These are phyloP conservation scores for Pangasius djambal DNA, from an alignment of 2,797 vertebrate genomes.

Conservation along the genomic window DNA sequence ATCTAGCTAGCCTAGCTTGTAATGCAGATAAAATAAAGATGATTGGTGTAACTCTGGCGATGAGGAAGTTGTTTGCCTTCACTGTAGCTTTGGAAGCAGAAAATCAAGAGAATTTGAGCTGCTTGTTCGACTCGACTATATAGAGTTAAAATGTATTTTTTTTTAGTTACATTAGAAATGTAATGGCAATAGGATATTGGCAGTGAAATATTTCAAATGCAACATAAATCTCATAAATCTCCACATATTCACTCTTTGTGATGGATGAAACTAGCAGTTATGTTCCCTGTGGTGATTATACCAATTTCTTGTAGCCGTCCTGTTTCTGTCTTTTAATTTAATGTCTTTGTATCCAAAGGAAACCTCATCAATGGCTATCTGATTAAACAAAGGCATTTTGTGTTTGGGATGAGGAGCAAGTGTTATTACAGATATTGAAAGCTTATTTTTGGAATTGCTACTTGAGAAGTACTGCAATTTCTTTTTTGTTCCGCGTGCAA, in stretches of 20 bases:
- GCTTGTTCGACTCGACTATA: not conserved
- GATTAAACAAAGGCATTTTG: not conserved
- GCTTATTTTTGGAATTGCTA: constrained; percentile 9
- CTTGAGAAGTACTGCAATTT: not conserved
- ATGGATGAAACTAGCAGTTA: not conserved
- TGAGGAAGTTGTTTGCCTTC: not conserved
- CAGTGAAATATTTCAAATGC: not conserved
- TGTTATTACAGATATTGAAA: not conserved
- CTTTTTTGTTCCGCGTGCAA: not conserved
- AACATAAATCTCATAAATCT: not conserved
- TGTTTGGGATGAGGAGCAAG: not conserved
- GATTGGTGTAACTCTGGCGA: no score
- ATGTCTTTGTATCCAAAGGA: not conserved
- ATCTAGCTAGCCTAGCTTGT: not conserved
- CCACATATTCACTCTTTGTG: not conserved
- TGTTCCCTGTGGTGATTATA: not conserved
- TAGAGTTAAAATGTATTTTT: no score
- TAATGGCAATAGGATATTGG: no score
- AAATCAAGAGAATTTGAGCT: not conserved
- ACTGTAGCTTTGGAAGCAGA: not conserved
- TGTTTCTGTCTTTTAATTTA: not conserved
- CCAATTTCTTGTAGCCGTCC: not conserved
- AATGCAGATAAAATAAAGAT: no score
- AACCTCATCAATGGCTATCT: not conserved
- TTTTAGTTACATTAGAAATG: no score